Evolutionary conservation across 2,888 invertebrate species (phyloP).

Genomic region (Ornithoptera alexandrae): DNA sequence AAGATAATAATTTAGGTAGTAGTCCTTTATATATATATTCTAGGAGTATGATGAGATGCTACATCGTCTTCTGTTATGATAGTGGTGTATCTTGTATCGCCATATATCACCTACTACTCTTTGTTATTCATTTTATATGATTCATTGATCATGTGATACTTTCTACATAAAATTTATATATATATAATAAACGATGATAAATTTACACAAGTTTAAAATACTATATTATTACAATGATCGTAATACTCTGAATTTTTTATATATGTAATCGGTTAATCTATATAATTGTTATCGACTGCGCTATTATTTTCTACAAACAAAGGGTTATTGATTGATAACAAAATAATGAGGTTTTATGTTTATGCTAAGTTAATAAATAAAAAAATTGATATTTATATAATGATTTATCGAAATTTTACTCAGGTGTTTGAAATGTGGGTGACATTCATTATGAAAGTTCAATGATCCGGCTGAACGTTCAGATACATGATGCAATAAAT

Average conservation of each 20-base stretch:
- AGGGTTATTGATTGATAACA: constrained; percentile 37
- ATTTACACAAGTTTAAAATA: background rate
- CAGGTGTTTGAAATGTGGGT: constrained; percentile 29
- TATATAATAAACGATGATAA: background rate
- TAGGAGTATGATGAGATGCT: too few species aligned
- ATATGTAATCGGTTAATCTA: background rate
- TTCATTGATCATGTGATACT: too few species aligned
- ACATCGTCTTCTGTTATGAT: too few species aligned
- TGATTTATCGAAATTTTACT: background rate
- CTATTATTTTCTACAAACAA: constrained; percentile 29
- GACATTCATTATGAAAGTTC: constrained; percentile 36
- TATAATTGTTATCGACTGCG: background rate
- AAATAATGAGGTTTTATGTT: background rate
- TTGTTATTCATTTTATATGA: too few species aligned
- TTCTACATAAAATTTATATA: too few species aligned
- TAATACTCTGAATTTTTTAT: too few species aligned
- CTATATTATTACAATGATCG: background rate
- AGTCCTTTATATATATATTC: too few species aligned
- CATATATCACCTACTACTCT: too few species aligned
- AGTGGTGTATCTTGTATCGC: too few species aligned
- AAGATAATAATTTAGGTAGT: too few species aligned
- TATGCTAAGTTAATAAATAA: background rate
- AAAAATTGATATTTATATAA: background rate
- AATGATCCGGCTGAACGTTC: constrained; percentile 34
- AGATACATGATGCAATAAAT: constrained; percentile 27